These are phyloP conservation scores for Myotis davidii DNA, from an alignment of 2,113 vertebrate species.

Conservation along the genomic window DNA sequence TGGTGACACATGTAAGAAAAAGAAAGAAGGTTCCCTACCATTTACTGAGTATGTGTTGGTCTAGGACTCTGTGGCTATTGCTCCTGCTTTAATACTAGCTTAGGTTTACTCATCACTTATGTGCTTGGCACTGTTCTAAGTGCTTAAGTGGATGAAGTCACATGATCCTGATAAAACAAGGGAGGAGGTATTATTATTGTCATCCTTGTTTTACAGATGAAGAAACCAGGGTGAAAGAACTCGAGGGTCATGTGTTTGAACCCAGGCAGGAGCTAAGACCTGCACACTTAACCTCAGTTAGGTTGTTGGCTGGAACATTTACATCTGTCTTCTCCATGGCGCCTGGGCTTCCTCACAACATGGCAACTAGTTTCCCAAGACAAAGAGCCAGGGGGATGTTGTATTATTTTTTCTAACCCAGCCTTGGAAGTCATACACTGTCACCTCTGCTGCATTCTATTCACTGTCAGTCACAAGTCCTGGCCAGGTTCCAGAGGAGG, in stretches of 20 bases:
- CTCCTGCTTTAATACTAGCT: background rate
- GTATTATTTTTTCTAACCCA: background rate
- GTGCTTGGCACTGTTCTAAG: background rate
- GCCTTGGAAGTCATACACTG: background rate
- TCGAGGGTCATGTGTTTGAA: background rate
- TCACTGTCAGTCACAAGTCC: background rate
- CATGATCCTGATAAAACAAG: background rate
- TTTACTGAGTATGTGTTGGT: background rate
- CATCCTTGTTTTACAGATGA: background rate
- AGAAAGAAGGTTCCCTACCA: background rate
- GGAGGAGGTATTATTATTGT: background rate
- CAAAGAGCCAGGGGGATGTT: background rate
- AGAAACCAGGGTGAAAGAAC: background rate
- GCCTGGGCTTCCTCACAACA: background rate
- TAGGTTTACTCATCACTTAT: background rate
- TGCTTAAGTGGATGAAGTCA: background rate
- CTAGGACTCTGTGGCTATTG: background rate
- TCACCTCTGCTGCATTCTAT: background rate
- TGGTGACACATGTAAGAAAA: background rate
- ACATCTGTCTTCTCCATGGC: background rate
- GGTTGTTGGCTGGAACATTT: background rate
- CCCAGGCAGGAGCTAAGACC: background rate
- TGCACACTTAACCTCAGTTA: background rate
- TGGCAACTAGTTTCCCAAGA: background rate
- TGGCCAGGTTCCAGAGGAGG: background rate